Evolutionary conservation across 92 coral and sea anemone genomes (phyloP).

Genomic region (Parazoanthus atlanticus): DNA sequence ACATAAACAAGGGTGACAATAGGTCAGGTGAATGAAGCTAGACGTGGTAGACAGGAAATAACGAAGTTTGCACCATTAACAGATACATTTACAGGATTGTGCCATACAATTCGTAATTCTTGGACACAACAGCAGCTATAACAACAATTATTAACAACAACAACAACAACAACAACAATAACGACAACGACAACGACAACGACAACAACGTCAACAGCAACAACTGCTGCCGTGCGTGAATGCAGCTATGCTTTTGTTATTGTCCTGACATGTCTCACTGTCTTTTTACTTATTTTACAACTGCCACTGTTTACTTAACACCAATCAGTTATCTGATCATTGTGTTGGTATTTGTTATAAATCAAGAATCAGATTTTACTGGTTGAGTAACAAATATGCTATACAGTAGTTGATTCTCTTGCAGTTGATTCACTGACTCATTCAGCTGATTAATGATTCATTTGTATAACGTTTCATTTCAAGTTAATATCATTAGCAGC

Average conservation of each 20-base stretch:
- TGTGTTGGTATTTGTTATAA: background rate
- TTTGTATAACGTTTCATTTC: background rate
- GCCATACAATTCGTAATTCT: background rate
- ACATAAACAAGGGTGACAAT: background rate
- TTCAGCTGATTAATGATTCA: background rate
- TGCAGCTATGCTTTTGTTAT: background rate
- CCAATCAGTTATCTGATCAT: background rate
- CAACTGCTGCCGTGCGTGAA: background rate
- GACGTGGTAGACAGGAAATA: background rate
- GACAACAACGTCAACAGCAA: background rate
- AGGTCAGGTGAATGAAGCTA: background rate
- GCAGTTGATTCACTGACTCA: slow-evolving; percentile 38
- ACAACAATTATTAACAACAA: too few species aligned
- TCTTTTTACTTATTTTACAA: background rate
- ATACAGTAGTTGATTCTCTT: background rate
- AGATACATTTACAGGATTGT: background rate
- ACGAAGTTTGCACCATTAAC: background rate
- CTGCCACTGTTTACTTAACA: background rate
- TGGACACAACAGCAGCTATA: background rate
- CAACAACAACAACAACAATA: background rate
- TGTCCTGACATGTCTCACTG: too few species aligned
- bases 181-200: background rate
- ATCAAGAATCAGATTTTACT: background rate
- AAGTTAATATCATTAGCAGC: background rate
- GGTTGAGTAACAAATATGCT: background rate